These are phyloP conservation scores for Aspidiotus rigidus DNA, from an alignment of 2,888 invertebrate species.

Conservation along the genomic window DNA sequence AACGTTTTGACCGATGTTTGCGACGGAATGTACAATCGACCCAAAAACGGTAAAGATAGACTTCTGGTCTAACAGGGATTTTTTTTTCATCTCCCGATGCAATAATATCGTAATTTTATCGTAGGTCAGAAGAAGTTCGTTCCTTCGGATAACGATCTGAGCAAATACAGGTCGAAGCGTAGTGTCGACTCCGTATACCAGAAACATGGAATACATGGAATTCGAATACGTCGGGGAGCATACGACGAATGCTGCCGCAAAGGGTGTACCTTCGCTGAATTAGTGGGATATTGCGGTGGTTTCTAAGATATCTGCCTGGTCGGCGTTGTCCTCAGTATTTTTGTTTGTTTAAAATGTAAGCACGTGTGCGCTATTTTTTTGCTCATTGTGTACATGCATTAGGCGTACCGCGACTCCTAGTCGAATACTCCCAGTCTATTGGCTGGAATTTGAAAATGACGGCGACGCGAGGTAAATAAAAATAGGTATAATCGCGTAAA, in stretches of 20 bases:
- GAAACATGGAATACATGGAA: neutral
- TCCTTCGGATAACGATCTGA: neutral
- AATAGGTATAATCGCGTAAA: too few species aligned
- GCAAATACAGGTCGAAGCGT: slow-evolving; percentile 6
- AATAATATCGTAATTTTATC: neutral
- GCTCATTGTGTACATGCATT: too few species aligned
- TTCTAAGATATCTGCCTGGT: too few species aligned
- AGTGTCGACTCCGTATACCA: slow-evolving; percentile 18
- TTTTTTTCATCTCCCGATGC: neutral
- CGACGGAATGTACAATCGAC: slow-evolving; percentile 27
- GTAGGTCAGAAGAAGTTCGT: neutral
- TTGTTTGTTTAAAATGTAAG: too few species aligned
- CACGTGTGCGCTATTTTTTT: too few species aligned
- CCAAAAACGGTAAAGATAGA: neutral
- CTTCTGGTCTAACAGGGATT: neutral
- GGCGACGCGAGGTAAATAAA: too few species aligned
- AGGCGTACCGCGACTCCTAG: too few species aligned
- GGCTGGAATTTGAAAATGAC: too few species aligned
- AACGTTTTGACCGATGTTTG: slow-evolving; percentile 26
- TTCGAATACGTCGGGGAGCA: slow-evolving; percentile 15
- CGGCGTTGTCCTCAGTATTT: too few species aligned
- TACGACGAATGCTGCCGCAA: slow-evolving; percentile 33
- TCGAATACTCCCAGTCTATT: too few species aligned
- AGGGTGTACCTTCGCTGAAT: slow-evolving; percentile 26
- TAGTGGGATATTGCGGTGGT: slow-evolving; percentile 27